Base-by-base conservation (phyloP, 2,113 vertebrate species). In the Microcebus griseorufus region DNA sequence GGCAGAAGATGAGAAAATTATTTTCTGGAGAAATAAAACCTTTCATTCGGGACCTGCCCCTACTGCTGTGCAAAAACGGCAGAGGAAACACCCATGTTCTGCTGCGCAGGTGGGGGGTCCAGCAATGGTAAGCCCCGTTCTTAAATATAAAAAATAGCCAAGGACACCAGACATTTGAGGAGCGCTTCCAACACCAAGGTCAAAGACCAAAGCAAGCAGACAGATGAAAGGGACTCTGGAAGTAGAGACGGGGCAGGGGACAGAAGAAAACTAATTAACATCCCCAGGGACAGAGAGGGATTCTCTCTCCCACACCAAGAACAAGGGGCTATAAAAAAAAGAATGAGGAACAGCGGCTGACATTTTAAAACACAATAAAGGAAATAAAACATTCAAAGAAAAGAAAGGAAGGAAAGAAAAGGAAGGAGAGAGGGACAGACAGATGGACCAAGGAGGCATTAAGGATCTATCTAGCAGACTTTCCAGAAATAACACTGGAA, bases 191-290 rank as follows among this genome's bases (percentile, higher is more conserved):
- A 64, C 73, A 48, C 67, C 67, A 95, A 89, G 53, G 55, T 25
- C 85, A 72, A 90, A 87, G 75, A 29, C 13, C 45, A 65, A 95
- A 73, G 42, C 37, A n/a, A 72, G 29, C 62, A 83, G 48, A 79
- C 37, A 51, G 3, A 75, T 0, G 14, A 39, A 75, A 93, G 22
- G 76, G 62, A 45, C 37, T 64, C 67, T 32, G 42, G 53, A 89
- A 42, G 58, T 6, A 16, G 18, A 85, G 51, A 62, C 5, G 55
- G n/a, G 0, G 62, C 3, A 27, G 67, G 88, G 18, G 65, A 64
- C 20, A 72, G 62, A 88, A 69, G 55, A 65, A 95, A 92, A 65
- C 51, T 34, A 39, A 17, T 65, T 48, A 70, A 58, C 32, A 22
- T 39, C 51, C 13, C 70, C 25, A 22, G 83, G 53, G 64, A 84